These are phyloP conservation scores for Eunapius fragilis DNA, from an alignment of 37 sponge, comb jelly and placozoan genomes.

Conservation along the genomic window DNA sequence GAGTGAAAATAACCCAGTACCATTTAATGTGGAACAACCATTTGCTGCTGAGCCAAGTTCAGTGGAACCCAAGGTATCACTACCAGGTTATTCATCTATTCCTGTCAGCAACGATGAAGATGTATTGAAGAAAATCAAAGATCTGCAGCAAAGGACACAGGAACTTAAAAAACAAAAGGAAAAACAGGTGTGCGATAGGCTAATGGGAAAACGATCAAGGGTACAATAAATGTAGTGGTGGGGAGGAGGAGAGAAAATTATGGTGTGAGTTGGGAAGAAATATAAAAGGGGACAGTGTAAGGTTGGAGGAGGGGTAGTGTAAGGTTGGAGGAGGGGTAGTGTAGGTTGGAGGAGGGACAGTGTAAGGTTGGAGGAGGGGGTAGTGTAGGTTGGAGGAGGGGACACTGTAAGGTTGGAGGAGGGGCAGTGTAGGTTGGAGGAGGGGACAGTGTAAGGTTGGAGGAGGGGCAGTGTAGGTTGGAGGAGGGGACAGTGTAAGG, in stretches of 20 bases:
- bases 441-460: too few relatives aligned
- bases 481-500: too few relatives aligned
- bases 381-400: too few relatives aligned
- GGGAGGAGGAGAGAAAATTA: background rate
- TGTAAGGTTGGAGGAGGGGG: too few relatives aligned
- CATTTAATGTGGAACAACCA: background rate
- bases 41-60: background rate
- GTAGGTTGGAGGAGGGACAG: too few relatives aligned
- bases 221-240: too few relatives aligned
- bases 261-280: background rate
- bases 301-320: background rate
- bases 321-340: too few relatives aligned
- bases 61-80: background rate
- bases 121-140: constrained; percentile 23
- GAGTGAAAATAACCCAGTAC: background rate
- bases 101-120: constrained; percentile 9
- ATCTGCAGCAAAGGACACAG: constrained; percentile 33
- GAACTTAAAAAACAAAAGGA: constrained; percentile 28
- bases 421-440: too few relatives aligned
- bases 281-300: background rate
- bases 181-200: background rate
- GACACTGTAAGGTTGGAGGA: too few relatives aligned
- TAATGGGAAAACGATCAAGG: too few relatives aligned
- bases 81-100: background rate
- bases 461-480: too few relatives aligned